phyloP scores from a whole-genome alignment of 2,888 invertebrate genomes.

The Metalampra italica region DNA sequence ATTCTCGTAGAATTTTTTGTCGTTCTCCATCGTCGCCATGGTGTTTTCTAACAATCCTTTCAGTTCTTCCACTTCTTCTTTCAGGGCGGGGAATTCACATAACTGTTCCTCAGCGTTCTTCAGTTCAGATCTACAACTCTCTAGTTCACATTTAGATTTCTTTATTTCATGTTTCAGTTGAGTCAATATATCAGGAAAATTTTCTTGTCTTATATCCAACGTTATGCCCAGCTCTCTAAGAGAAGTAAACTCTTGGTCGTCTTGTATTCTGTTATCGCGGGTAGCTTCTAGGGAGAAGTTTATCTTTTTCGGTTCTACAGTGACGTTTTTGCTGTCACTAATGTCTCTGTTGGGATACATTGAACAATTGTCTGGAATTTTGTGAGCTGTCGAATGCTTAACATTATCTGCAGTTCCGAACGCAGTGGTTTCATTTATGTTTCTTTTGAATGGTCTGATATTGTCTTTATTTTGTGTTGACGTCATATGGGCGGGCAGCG shows the following conservation, averaged over 20 bases:
- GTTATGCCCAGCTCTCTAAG: conserved; percentile 73
- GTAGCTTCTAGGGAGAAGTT: conserved; percentile 61
- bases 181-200: conserved; percentile 64
- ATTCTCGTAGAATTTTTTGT: conserved; percentile 77
- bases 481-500: conserved; percentile 59
- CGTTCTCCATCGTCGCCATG: conserved; percentile 71
- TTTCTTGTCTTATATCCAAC: conserved; percentile 63
- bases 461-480: conserved; percentile 59
- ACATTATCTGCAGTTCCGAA: conserved; percentile 41
- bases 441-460: conserved; percentile 54
- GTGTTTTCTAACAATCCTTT: conserved; percentile 69
- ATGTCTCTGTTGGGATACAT: conserved; percentile 69
- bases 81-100: conserved; percentile 70
- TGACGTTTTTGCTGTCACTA: conserved; percentile 52
- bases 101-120: conserved; percentile 75
- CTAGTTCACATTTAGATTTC: conserved; percentile 73
- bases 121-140: conserved; percentile 73
- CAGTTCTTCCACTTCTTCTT: conserved; percentile 68
- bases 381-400: conserved; percentile 47
- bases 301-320: conserved; percentile 68
- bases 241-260: conserved; percentile 68
- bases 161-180: conserved; percentile 76
- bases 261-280: conserved; percentile 49
- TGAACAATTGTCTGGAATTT: conserved; percentile 67
- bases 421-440: conserved; percentile 64